These are phyloP conservation scores for Nothobranchius furzeri DNA, from an alignment of 2,113 vertebrate genomes.

Conservation along the genomic window DNA sequence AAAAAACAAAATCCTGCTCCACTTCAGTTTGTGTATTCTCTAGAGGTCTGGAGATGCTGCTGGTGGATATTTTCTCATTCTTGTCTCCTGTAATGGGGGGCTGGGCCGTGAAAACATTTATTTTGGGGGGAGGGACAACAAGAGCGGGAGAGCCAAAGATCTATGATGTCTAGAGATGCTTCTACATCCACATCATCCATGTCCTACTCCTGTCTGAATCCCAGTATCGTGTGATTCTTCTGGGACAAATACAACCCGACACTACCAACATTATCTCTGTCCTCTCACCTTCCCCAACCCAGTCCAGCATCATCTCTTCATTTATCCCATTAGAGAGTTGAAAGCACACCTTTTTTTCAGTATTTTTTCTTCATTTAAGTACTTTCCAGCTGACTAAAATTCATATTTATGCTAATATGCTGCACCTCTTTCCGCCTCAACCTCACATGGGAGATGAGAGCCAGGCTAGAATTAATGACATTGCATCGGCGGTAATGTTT, in stretches of 20 bases:
- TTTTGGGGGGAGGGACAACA: conserved; percentile 17
- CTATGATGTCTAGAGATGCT: conserved; percentile 27
- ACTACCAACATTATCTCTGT: conserved; percentile 38
- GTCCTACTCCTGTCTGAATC: conserved; percentile 16
- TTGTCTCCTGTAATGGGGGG: conserved; percentile 32
- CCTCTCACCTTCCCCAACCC: conserved; percentile 32
- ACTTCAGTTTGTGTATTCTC: conserved; percentile 29
- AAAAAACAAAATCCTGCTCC: conserved; percentile 14
- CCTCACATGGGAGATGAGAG: conserved; percentile 75
- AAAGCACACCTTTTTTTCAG: conserved; percentile 75
- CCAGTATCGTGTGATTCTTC: conserved; percentile 33
- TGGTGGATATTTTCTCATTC: conserved; percentile 26
- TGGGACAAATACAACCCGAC: conserved; percentile 37
- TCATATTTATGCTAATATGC: conserved; percentile 82
- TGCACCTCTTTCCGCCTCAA: conserved; percentile 62
- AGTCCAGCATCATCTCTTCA: conserved; percentile 63
- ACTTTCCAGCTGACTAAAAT: conserved; percentile 81
- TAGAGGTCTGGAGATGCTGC: conserved; percentile 38
- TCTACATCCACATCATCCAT: conserved; percentile 21
- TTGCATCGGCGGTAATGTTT: conserved; percentile 80
- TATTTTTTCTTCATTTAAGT: conserved; percentile 73
- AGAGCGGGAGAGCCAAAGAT: conserved; percentile 23
- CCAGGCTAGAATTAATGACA: conserved; percentile 81
- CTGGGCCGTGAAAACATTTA: conserved; percentile 19
- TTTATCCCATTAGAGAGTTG: conserved; percentile 72